Evolutionary conservation across 2,797 vertebrate genomes (phyloP), one percentile per base, ranked within the genome.

Genomic region (Anisognathus igniventris): DNA sequence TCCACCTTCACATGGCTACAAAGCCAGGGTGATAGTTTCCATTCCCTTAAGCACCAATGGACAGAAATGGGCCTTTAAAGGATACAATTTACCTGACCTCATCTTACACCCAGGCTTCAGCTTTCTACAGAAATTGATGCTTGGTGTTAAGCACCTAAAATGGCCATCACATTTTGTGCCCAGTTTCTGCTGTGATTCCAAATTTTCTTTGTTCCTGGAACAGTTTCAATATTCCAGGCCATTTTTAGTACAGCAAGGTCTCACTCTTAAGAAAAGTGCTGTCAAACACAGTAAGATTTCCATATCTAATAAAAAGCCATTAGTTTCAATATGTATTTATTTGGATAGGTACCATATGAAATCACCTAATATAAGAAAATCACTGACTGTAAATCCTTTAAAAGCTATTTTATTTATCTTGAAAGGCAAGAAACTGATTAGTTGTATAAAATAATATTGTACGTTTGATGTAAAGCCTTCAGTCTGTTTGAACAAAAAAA

Each of bases 331-430:
- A 27, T 3, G 3, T 17, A 6, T 14, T 58, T 54, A 47, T 42
- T 71, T 56, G 28, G 28, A 6, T 14, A 17, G 3, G 3, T 61
- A 75, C 25, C 37, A 17, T 8, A 27, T 4, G 16, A 35, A 76
- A 31, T 37, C 4, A 3, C 31, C 31, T 35, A 80, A 58, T 30
- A 30, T 27, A 85, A 83, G 14, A 23, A 79, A 84, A 77, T 21
- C 30, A 62, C 45, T 50, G 51, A 89, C 44, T 68, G 20, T 39
- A 30, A 70, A 35, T 90, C 80, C 93, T 96, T 97, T 93, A 91
- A 92, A 95, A 97, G 95, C 95, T 97, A 93, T 95, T 98, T 98
- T 98, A 98, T 98, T 98, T 94, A 85, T 86, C 75, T 96, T 95
- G 96, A 97, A 97, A 97, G 86, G 88, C 90, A 60, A 90, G 48